Percentiles rank a stretch among this genome's conserved stretches.
Conservation (phyloP, 2,888 invertebrate genomes). For the Tenthredo amoena region DNA sequence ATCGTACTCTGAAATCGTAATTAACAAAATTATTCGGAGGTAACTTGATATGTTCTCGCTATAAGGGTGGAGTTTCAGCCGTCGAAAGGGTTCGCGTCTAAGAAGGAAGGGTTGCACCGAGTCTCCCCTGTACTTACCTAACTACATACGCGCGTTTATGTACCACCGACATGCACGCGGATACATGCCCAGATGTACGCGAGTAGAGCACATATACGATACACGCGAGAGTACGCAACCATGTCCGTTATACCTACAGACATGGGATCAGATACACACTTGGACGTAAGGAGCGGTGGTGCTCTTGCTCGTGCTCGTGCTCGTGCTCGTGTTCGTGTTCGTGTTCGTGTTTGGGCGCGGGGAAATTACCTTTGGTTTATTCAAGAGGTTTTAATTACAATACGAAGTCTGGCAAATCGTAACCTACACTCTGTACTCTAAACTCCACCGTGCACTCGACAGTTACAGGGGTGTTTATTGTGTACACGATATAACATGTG, state of each 20-base stretch:
- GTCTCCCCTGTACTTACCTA: constrained; percentile 51
- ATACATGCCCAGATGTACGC: constrained; percentile 55
- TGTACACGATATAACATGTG: neutral
- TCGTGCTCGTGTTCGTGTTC: constrained; percentile 50
- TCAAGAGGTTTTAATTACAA: constrained; percentile 74
- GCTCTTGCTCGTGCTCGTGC: constrained; percentile 39
- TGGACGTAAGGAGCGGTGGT: neutral
- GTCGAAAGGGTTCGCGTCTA: constrained; percentile 67
- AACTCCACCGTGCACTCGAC: constrained; percentile 14
- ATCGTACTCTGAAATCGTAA: constrained; percentile 73
- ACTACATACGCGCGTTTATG: constrained; percentile 17
- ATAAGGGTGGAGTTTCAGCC: constrained; percentile 29
- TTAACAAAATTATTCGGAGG: constrained; percentile 76
- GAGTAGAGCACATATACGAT: neutral
- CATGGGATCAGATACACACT: constrained; percentile 25
- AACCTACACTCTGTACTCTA: neutral
- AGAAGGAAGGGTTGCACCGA: constrained; percentile 73
- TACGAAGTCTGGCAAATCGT: constrained; percentile 54
- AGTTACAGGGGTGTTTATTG: constrained; percentile 5
- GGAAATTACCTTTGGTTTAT: constrained; percentile 75
- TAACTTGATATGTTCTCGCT: constrained; percentile 74
- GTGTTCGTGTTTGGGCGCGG: constrained; percentile 56
- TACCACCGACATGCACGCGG: constrained; percentile 32
- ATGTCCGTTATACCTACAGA: neutral
- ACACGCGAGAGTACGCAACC: neutral